A percentile compares a stretch with the other conserved stretches of the same genome.
These are phyloP conservation scores for Danionella cerebrum DNA, from an alignment of 2,113 vertebrate genomes.

Conservation along the genomic window DNA sequence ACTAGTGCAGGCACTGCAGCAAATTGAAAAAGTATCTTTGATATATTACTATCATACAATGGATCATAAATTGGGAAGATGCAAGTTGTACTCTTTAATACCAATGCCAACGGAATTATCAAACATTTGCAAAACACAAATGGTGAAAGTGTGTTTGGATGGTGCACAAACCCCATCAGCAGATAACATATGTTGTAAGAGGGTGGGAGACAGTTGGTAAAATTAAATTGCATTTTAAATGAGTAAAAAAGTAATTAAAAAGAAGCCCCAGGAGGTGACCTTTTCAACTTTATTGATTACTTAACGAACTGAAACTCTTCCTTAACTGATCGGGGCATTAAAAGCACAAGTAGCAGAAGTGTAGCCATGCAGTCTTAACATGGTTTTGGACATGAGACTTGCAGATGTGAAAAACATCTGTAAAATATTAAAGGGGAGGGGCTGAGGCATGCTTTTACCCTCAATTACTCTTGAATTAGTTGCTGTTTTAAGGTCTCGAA, in stretches of 20 bases:
- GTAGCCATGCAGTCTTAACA: conserved; percentile 23
- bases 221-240: too few relatives aligned
- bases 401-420: conserved; percentile 60
- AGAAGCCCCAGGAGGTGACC: not conserved
- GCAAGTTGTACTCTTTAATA: too few relatives aligned
- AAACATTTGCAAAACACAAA: too few relatives aligned
- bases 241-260: not conserved
- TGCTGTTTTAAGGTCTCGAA: conserved; percentile 56
- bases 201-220: too few relatives aligned
- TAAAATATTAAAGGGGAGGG: conserved; percentile 54
- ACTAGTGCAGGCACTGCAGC: too few relatives aligned
- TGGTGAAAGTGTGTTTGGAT: too few relatives aligned
- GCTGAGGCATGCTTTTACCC: conserved; percentile 48
- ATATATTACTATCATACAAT: too few relatives aligned
- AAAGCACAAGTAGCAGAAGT: not conserved
- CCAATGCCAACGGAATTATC: too few relatives aligned
- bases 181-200: too few relatives aligned
- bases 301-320: not conserved
- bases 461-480: conserved; percentile 61
- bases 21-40: too few relatives aligned
- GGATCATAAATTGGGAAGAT: too few relatives aligned
- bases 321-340: not conserved
- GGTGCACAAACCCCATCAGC: too few relatives aligned
- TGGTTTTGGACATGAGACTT: conserved; percentile 47
- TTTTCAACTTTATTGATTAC: not conserved